phyloP scores from a whole-genome alignment of 2,888 invertebrate species.

The Eutolmus rufibarbis region DNA sequence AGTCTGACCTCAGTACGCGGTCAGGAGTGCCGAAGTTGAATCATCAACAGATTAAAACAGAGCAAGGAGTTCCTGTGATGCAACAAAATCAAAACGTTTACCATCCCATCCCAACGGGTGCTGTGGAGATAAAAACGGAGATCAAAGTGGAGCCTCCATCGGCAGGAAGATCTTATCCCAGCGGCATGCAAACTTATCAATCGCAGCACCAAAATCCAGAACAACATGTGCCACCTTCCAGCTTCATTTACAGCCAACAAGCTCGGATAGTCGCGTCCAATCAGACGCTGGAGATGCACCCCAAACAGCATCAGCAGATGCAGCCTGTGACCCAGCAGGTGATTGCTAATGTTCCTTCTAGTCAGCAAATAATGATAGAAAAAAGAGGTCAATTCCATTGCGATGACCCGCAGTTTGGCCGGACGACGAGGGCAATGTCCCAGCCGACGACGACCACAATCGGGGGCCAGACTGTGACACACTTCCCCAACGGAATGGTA shows the following conservation, averaged over 20 bases:
- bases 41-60: not conserved
- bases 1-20: not conserved
- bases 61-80: conserved; percentile 43
- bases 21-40: not conserved
- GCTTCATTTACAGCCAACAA: conserved; percentile 41
- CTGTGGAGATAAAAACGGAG: conserved; percentile 41
- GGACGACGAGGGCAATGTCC: not conserved
- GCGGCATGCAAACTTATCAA: not conserved
- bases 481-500: conserved; percentile 54
- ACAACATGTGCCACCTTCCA: conserved; percentile 2
- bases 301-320: conserved; percentile 36
- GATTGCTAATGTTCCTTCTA: conserved; percentile 47
- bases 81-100: conserved; percentile 47
- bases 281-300: conserved; percentile 8
- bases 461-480: conserved; percentile 54
- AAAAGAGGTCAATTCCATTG: conserved; percentile 24
- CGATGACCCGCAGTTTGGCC: conserved; percentile 20
- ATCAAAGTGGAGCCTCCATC: not conserved
- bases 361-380: conserved; percentile 42
- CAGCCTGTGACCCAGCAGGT: conserved; percentile 32
- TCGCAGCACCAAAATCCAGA: not conserved
- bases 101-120: not conserved
- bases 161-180: not conserved
- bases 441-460: conserved; percentile 51
- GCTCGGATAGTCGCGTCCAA: conserved; percentile 42